Evolutionary conservation across 2,888 invertebrate genomes (phyloP), one percentile per base, ranked within the genome.

Genomic region (Meghimatium bilineatum): DNA sequence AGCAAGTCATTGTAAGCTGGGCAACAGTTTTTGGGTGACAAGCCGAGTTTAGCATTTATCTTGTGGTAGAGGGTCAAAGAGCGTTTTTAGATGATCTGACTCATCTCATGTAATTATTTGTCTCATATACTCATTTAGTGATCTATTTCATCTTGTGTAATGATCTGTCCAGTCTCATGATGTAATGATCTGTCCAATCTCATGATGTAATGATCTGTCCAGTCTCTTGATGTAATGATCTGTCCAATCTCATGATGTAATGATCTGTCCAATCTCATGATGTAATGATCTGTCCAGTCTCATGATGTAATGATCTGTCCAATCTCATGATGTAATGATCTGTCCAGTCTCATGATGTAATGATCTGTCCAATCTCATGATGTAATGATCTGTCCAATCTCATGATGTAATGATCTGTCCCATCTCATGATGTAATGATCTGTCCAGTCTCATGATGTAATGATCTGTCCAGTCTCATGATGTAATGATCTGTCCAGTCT

Each of bases 381-480:
- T 44, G 12, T 44, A 44, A 44, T 20, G 29, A 32, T 8, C 52
- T 17, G 20, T 63, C 60, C 23, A 10, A 29, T 78, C 36, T 17
- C 29, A 8, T 56, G 20, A 66, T 91, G 89, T 56, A 23, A 26
- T 17, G 12, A 5, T 10, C 26, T 26, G 3, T 56, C 56, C 17
- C 20, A 56, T 56, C 56, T 26, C 56, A 12, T 3, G 26, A 3
- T 23, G 5, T 56, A 26, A 23, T 20, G 20, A 23, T 17, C 20
- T 26, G 3, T 56, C 56, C 17, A 8, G 20, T 56, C 56, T 26
- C 56, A 8, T 56, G 20, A 56, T 20, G 20, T 56, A 23, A 26
- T 17, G 6, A 5, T 8, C 44, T 44, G 12, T 44, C 44, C 12
- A 8, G 12, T 44, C 44, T 44, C 44, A 8, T 12, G 44, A 12